These are phyloP conservation scores for Perognathus longimembris DNA, from an alignment of 2,113 vertebrate species.

Conservation along the genomic window DNA sequence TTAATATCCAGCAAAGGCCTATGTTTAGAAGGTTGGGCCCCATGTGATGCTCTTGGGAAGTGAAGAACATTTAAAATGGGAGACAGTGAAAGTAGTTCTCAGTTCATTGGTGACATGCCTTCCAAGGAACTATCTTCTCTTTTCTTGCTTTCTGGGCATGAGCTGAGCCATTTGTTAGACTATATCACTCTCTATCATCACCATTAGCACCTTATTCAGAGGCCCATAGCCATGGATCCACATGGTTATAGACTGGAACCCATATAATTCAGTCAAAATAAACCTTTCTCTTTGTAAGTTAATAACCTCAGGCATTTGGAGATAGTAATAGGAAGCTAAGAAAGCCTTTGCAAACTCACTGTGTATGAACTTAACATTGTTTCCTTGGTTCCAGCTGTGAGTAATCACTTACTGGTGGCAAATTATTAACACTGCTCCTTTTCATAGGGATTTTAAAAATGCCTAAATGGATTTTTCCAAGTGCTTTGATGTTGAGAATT, in stretches of 20 bases:
- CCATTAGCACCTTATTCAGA: neutral
- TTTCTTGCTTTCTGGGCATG: neutral
- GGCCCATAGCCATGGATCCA: neutral
- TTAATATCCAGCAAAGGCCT: neutral
- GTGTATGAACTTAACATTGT: conserved; percentile 4
- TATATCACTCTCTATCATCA: neutral
- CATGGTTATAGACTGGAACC: too few relatives aligned
- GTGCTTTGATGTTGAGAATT: conserved; percentile 32
- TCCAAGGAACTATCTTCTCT: neutral
- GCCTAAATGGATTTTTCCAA: conserved; percentile 38
- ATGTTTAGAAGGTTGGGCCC: neutral
- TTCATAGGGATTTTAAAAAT: conserved; percentile 53
- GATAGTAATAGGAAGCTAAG: neutral
- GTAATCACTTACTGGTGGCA: conserved; percentile 51
- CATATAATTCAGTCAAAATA: neutral
- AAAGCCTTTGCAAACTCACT: conserved; percentile 8
- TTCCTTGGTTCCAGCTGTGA: conserved; percentile 10
- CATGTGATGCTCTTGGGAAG: neutral
- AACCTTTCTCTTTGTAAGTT: neutral
- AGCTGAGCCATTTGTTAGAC: neutral
- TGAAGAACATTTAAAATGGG: neutral
- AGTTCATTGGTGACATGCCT: neutral
- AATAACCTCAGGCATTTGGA: neutral
- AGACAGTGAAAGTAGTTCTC: neutral
- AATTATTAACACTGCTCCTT: conserved; percentile 52